Percentiles rank a stretch among this genome's conserved stretches.
Conservation (phyloP, 2,888 invertebrate genomes). For the Nomada hirtipes region DNA sequence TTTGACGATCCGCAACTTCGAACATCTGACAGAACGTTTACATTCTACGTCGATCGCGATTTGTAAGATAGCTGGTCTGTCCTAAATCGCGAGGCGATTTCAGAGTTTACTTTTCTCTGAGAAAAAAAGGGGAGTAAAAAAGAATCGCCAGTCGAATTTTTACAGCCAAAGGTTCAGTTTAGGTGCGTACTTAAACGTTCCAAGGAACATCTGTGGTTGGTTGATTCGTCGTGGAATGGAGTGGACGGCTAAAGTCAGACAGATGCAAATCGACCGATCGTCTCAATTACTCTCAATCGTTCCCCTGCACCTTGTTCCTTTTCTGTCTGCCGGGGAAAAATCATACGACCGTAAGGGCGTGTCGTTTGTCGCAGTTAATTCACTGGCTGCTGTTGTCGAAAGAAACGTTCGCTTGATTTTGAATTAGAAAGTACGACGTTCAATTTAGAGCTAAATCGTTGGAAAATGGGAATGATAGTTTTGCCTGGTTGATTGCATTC, state of each 20-base stretch:
- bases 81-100: neutral
- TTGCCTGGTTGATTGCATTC: too few relatives aligned
- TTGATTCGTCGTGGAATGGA: constrained; percentile 30
- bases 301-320: constrained; percentile 11
- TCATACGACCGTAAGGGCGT: constrained; percentile 8
- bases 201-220: constrained; percentile 39
- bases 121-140: neutral
- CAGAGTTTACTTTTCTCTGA: constrained; percentile 11
- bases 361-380: neutral
- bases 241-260: constrained; percentile 51
- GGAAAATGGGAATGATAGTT: too few relatives aligned
- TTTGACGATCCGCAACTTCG: too few relatives aligned
- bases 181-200: constrained; percentile 43
- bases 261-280: constrained; percentile 57
- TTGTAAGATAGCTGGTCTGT: neutral
- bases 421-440: too few relatives aligned
- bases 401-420: too few relatives aligned
- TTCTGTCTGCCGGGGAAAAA: constrained; percentile 41
- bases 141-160: constrained; percentile 43
- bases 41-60: neutral
- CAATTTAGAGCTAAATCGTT: too few relatives aligned
- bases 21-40: neutral
- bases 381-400: too few relatives aligned
- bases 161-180: constrained; percentile 52
- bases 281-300: constrained; percentile 62